These are phyloP conservation scores for Cisticola juncidis DNA, from an alignment of 2,113 vertebrate species.

Conservation along the genomic window DNA sequence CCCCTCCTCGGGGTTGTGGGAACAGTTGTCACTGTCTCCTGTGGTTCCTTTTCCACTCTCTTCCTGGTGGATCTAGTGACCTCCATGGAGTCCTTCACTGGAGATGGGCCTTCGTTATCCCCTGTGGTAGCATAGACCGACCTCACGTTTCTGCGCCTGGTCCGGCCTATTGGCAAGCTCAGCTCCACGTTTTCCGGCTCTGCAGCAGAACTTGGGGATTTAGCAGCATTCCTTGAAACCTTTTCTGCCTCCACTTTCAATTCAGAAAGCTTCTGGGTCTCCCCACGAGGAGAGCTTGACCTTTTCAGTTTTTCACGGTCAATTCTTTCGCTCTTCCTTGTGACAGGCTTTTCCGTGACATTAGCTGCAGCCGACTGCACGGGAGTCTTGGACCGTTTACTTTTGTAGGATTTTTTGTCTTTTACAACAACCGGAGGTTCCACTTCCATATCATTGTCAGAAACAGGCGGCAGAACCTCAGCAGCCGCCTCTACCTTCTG, in stretches of 20 bases:
- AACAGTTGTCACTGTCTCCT: constrained; percentile 70
- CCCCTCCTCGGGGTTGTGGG: constrained; percentile 83
- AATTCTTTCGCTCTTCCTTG: constrained; percentile 93
- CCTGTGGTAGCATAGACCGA: constrained; percentile 91
- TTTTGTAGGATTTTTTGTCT: constrained; percentile 87
- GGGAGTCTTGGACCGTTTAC: constrained; percentile 84
- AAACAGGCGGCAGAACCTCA: constrained; percentile 74
- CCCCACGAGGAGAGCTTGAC: constrained; percentile 88
- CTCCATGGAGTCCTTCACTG: constrained; percentile 82
- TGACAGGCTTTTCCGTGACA: constrained; percentile 84
- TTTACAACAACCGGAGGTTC: constrained; percentile 77
- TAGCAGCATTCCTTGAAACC: constrained; percentile 82
- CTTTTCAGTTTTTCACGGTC: constrained; percentile 93
- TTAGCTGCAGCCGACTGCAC: constrained; percentile 64
- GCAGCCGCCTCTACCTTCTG: constrained; percentile 71
- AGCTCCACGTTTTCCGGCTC: constrained; percentile 84
- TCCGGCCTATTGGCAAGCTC: constrained; percentile 83
- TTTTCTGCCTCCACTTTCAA: constrained; percentile 77
- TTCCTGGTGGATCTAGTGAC: constrained; percentile 87
- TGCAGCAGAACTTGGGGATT: constrained; percentile 81
- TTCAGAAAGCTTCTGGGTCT: constrained; percentile 78
- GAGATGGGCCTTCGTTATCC: constrained; percentile 82
- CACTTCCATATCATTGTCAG: constrained; percentile 77
- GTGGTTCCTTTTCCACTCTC: constrained; percentile 85
- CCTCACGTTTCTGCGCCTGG: constrained; percentile 90